These are phyloP conservation scores for Cybosia mesomella DNA, from an alignment of 2,888 invertebrate genomes.

Conservation along the genomic window DNA sequence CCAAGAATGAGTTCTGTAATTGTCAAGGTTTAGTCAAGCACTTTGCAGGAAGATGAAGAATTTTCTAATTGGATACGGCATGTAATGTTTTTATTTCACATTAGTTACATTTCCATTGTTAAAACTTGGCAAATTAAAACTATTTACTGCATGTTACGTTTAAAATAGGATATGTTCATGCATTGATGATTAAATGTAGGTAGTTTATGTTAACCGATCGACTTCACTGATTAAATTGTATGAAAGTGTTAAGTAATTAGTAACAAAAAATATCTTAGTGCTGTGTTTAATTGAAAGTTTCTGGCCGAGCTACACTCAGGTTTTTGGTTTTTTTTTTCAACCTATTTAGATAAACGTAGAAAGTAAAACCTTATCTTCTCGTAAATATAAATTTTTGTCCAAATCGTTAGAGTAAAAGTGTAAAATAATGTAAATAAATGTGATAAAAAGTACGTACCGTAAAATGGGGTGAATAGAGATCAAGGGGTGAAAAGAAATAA, in stretches of 20 bases:
- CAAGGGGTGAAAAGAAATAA: too few relatives aligned
- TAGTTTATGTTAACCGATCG: neutral
- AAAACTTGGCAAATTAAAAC: conserved; percentile 9
- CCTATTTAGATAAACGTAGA: neutral
- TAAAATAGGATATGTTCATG: neutral
- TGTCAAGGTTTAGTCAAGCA: conserved; percentile 39
- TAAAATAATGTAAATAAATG: neutral
- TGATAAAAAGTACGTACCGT: neutral
- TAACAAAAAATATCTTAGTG: neutral
- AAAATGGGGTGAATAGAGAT: too few relatives aligned
- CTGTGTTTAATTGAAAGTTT: neutral
- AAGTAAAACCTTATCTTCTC: neutral
- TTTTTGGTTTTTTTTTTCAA: neutral
- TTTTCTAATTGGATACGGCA: conserved; percentile 39
- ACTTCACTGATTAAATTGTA: conserved; percentile 6
- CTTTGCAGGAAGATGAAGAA: conserved; percentile 32
- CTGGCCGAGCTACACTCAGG: neutral
- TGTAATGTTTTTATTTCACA: conserved; percentile 37
- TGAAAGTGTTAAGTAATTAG: conserved; percentile 10
- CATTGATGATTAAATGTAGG: conserved; percentile 2
- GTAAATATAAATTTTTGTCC: neutral
- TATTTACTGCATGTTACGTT: conserved; percentile 9
- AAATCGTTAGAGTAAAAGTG: neutral
- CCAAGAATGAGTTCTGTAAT: conserved; percentile 20
- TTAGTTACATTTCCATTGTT: conserved; percentile 24